These are phyloP conservation scores for Eupithecia insigniata DNA, from an alignment of 2,888 invertebrate genomes.

Conservation along the genomic window DNA sequence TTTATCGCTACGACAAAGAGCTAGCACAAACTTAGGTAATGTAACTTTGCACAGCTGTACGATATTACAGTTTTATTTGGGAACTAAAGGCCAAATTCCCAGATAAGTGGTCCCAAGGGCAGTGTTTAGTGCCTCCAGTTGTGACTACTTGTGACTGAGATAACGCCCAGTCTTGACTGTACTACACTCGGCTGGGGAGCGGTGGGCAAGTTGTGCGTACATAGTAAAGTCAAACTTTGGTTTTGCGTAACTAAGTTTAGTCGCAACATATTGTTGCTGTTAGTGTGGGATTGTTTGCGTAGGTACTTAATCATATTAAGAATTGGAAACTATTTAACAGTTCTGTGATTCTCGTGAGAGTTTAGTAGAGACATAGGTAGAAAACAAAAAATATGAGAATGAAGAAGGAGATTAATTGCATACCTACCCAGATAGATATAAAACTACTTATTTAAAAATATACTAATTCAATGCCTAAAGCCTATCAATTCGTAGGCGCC, in stretches of 20 bases:
- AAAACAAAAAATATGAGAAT: not conserved
- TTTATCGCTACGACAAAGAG: slow-evolving; percentile 6
- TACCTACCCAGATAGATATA: not conserved
- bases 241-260: not conserved
- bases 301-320: not conserved
- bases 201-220: not conserved
- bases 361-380: not conserved
- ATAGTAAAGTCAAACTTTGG: not conserved
- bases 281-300: not conserved
- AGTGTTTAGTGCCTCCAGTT: slow-evolving; percentile 24
- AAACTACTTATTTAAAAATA: not conserved
- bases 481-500: not conserved
- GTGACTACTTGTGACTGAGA: slow-evolving; percentile 22
- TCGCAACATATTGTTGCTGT: not conserved
- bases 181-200: not conserved
- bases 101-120: slow-evolving; percentile 19
- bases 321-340: not conserved
- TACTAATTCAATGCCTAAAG: not conserved
- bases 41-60: slow-evolving; percentile 15
- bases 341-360: not conserved
- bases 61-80: slow-evolving; percentile 21
- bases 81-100: slow-evolving; percentile 26
- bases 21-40: not conserved
- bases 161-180: slow-evolving; percentile 26
- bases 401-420: not conserved